Evolutionary conservation across 2,113 vertebrate genomes (phyloP).

Genomic region (Spizaetus ornatus): DNA sequence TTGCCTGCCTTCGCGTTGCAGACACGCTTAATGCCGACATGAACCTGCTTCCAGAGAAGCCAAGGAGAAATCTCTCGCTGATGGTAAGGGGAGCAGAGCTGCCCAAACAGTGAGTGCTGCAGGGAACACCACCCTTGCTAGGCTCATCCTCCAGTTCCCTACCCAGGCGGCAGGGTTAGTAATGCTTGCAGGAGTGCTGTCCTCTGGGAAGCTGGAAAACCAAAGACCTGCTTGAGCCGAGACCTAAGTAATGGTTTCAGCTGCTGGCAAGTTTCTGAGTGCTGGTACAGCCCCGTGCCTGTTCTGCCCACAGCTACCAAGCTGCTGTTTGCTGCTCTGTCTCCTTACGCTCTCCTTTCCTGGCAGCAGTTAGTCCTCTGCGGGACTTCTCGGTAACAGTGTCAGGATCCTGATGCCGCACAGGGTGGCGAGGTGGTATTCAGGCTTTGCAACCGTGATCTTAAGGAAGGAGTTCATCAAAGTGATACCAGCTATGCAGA

Average conservation of each 20-base stretch:
- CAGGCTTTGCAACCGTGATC: background rate
- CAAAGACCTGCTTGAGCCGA: background rate
- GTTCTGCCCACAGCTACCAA: background rate
- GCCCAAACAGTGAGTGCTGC: background rate
- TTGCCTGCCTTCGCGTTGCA: background rate
- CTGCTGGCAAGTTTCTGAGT: background rate
- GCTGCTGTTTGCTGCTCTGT: background rate
- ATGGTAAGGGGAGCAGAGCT: background rate
- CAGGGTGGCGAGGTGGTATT: background rate
- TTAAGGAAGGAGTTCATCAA: background rate
- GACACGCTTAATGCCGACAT: background rate
- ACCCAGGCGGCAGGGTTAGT: too few species aligned
- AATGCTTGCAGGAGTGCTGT: fast-evolving
- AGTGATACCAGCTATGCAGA: background rate
- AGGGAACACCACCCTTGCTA: background rate
- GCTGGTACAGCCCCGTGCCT: background rate
- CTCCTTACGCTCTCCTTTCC: background rate
- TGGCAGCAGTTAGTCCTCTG: background rate
- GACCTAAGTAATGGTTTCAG: background rate
- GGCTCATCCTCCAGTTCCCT: background rate
- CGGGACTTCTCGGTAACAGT: background rate
- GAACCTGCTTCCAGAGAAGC: background rate
- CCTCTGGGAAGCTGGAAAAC: background rate
- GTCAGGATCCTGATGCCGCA: background rate
- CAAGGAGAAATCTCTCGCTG: background rate